These are phyloP conservation scores for Amiota minor DNA, from an alignment of 2,888 invertebrate species.

Conservation along the genomic window DNA sequence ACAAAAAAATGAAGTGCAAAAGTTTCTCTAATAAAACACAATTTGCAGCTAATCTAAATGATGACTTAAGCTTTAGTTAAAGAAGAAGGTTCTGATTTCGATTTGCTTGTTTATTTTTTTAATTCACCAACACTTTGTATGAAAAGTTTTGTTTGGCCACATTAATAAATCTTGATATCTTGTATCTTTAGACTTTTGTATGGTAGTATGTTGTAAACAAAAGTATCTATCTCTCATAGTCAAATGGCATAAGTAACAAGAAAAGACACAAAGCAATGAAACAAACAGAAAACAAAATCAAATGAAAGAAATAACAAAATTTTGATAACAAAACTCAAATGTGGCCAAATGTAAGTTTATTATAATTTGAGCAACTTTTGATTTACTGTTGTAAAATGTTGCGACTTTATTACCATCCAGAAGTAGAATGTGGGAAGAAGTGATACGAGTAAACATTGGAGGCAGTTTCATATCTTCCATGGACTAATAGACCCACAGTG, in stretches of 20 bases:
- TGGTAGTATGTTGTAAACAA: neutral
- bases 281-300: neutral
- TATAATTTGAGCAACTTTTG: conserved; percentile 64
- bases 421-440: neutral
- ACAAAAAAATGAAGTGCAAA: neutral
- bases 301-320: conserved; percentile 4
- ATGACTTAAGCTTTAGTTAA: conserved; percentile 15
- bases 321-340: conserved; percentile 26
- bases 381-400: conserved; percentile 54
- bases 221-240: neutral
- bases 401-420: conserved; percentile 22
- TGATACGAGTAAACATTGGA: neutral
- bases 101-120: conserved; percentile 52
- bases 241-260: neutral
- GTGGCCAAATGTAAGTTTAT: conserved; percentile 59
- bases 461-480: too few species aligned
- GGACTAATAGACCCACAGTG: neutral
- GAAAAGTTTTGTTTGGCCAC: conserved; percentile 47
- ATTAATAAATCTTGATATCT: neutral
- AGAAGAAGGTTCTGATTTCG: neutral
- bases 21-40: conserved; percentile 48
- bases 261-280: neutral
- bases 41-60: conserved; percentile 67
- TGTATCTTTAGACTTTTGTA: too few species aligned
- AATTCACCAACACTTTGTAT: conserved; percentile 38